These are phyloP conservation scores for Malthinus seriepunctatus DNA, from an alignment of 2,888 invertebrate genomes.

Conservation along the genomic window DNA sequence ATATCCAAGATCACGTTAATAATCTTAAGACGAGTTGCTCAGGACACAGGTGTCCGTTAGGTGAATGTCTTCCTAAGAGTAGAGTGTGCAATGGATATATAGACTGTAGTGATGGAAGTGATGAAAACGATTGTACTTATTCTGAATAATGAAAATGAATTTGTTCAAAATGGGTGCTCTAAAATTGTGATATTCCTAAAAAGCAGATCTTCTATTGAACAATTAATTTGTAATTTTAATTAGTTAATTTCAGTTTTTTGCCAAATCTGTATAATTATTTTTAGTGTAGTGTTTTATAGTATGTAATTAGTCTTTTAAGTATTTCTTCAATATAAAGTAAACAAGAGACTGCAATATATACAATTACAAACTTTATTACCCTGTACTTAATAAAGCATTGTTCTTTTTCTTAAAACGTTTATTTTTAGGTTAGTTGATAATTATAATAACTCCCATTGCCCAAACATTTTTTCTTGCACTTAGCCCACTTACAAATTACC, in stretches of 20 bases:
- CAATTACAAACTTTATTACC: constrained; percentile 2
- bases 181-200: constrained; percentile 18
- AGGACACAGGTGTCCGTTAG: constrained; percentile 75
- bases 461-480: too few relatives aligned
- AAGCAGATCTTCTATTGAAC: not conserved
- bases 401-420: too few relatives aligned
- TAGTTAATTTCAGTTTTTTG: constrained; percentile 14
- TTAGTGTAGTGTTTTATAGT: not conserved
- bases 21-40: constrained; percentile 55
- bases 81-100: constrained; percentile 77
- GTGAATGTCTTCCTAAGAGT: constrained; percentile 72
- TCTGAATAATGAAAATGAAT: not conserved
- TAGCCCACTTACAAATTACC: too few relatives aligned
- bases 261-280: constrained; percentile 10
- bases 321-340: constrained; percentile 7
- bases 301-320: constrained; percentile 9
- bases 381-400: not conserved
- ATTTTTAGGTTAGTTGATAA: too few relatives aligned
- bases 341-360: constrained; percentile 21
- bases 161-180: constrained; percentile 14
- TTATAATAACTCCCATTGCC: too few relatives aligned
- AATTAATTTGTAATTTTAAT: not conserved
- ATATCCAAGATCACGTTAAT: constrained; percentile 30
- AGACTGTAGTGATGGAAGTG: constrained; percentile 77
- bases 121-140: constrained; percentile 64